These are phyloP conservation scores for Arremon aurantiirostris DNA, from an alignment of 2,797 vertebrate genomes.

Conservation along the genomic window DNA sequence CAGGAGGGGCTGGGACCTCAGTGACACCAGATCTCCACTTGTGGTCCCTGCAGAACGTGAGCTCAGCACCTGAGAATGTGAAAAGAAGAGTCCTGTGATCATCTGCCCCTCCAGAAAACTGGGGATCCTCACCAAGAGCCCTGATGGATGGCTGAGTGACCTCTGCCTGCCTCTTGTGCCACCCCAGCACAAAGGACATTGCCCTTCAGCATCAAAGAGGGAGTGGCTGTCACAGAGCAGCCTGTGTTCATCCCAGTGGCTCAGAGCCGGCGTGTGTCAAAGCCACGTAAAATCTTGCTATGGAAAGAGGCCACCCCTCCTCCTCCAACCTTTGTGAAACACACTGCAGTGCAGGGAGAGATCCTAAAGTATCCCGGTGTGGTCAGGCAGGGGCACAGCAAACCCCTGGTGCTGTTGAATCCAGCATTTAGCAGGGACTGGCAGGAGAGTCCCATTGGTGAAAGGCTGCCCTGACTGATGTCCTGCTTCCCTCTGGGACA, in stretches of 20 bases:
- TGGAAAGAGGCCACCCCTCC: background rate
- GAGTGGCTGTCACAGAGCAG: background rate
- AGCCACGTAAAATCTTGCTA: background rate
- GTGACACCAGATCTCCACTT: background rate
- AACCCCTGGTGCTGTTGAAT: background rate
- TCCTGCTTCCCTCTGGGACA: background rate
- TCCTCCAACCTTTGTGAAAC: background rate
- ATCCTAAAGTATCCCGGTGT: background rate
- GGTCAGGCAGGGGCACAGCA: background rate
- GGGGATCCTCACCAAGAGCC: background rate
- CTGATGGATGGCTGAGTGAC: background rate
- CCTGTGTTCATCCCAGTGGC: background rate
- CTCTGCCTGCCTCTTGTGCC: background rate
- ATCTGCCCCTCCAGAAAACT: background rate
- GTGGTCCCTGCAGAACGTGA: background rate
- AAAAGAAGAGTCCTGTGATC: background rate
- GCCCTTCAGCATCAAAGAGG: background rate
- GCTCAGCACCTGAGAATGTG: background rate
- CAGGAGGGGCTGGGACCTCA: background rate
- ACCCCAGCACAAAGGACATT: background rate
- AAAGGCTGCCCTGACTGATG: background rate
- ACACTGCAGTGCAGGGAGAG: background rate
- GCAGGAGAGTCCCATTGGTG: background rate
- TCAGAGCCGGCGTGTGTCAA: accelerated
- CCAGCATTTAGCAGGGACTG: background rate